Conservation (phyloP, 2,797 vertebrate genomes). For the Mareca penelope region DNA sequence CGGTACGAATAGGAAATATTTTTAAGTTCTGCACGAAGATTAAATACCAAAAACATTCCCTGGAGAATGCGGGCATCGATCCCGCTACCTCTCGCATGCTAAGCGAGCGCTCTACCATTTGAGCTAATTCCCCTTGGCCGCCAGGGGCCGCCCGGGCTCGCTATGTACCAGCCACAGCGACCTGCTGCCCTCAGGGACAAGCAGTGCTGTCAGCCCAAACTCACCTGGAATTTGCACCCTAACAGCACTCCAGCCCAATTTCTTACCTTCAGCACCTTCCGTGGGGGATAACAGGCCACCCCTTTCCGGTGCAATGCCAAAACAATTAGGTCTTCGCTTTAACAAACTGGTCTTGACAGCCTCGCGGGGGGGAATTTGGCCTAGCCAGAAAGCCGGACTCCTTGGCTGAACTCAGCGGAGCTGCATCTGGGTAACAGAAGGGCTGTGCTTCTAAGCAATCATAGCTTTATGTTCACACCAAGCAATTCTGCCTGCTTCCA, state of each 20-base stretch:
- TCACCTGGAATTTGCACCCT: no score
- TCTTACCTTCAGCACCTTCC: no score
- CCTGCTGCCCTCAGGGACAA: fast-evolving
- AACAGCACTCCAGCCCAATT: no score
- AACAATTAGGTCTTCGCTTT: background rate
- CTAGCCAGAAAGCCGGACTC: background rate
- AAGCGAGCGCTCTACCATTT: conserved; percentile 71
- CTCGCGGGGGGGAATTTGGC: background rate
- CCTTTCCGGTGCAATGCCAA: background rate
- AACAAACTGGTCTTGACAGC: background rate
- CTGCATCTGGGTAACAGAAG: background rate
- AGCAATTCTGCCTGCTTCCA: background rate
- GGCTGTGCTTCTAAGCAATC: background rate
- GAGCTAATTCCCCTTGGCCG: background rate
- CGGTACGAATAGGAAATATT: no score
- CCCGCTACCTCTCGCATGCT: conserved; percentile 73
- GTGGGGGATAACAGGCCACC: fast-evolving
- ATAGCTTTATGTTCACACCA: background rate
- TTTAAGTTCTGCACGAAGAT: no score
- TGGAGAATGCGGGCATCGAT: conserved; percentile 38
- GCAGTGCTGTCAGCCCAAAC: fast-evolving
- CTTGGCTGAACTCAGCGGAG: background rate
- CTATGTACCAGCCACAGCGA: fast-evolving
- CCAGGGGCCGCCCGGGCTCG: no score
- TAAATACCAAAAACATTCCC: no score